These are phyloP conservation scores for Apamea monoglypha DNA, from an alignment of 2,888 invertebrate species.

Conservation along the genomic window DNA sequence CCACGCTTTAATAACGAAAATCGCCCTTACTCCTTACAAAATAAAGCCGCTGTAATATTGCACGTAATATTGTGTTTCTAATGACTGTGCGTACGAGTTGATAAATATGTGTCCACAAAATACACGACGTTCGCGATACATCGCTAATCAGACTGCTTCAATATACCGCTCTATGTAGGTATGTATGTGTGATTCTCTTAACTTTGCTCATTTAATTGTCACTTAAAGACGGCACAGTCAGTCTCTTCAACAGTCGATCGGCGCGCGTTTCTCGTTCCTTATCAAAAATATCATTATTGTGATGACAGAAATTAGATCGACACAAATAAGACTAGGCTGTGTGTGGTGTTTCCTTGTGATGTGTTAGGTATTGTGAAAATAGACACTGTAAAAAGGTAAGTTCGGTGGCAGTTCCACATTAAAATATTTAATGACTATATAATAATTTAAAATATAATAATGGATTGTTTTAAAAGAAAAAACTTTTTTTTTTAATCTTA, in stretches of 20 bases:
- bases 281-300: constrained; percentile 34
- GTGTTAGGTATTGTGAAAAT: constrained; percentile 19
- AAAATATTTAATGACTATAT: not conserved
- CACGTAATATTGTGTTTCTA: not conserved
- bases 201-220: constrained; percentile 52
- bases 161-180: not conserved
- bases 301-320: constrained; percentile 38
- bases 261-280: constrained; percentile 31
- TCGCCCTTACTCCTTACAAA: not conserved
- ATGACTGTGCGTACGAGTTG: not conserved
- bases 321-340: constrained; percentile 19
- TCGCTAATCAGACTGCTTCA: constrained; percentile 44
- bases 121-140: constrained; percentile 35
- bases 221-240: constrained; percentile 34
- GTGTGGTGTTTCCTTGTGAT: constrained; percentile 18
- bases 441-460: too few species aligned
- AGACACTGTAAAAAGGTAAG: constrained; percentile 6
- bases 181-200: constrained; percentile 28
- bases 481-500: too few species aligned
- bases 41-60: not conserved
- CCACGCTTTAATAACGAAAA: not conserved
- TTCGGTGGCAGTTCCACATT: not conserved
- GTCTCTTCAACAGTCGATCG: constrained; percentile 25
- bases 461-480: not conserved
- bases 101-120: constrained; percentile 18